A percentile compares a stretch with the other conserved stretches of the same genome.
Conservation (phyloP, 2,113 vertebrate genomes). For the Sinocyclocheilus grahami region DNA sequence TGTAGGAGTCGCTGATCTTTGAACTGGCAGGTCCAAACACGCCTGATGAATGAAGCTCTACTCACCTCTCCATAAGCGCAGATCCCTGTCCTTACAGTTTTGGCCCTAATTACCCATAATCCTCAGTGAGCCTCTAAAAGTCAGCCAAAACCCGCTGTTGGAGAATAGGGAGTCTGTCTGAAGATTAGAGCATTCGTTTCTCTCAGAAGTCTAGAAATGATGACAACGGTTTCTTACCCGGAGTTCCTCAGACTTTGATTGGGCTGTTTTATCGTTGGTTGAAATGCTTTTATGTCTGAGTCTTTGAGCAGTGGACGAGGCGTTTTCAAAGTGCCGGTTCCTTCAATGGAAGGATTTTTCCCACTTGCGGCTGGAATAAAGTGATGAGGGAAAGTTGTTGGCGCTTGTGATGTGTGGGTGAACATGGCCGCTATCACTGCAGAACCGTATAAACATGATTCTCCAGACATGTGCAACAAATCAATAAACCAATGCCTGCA, state of each 20-base stretch:
- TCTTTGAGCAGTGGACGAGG: background rate
- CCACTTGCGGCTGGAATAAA: conserved; percentile 6
- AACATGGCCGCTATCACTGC: background rate
- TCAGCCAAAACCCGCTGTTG: conserved; percentile 8
- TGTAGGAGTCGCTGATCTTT: background rate
- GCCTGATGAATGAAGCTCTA: conserved; percentile 28
- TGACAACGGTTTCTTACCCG: conserved; percentile 33
- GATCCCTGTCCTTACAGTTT: conserved; percentile 26
- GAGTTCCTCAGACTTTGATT: conserved; percentile 29
- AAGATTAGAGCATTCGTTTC: conserved; percentile 30
- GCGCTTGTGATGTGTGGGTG: background rate
- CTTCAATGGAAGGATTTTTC: background rate
- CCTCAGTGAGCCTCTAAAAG: conserved; percentile 25
- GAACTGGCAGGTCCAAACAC: conserved; percentile 17
- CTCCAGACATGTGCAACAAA: background rate
- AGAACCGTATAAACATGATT: background rate
- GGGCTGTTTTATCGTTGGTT: conserved; percentile 23
- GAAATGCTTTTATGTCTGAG: conserved; percentile 32
- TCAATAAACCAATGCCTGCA: background rate
- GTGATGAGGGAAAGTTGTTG: background rate
- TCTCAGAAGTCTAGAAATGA: conserved; percentile 27
- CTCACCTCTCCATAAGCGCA: conserved; percentile 23
- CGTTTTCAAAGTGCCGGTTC: background rate
- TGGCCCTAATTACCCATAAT: conserved; percentile 48
- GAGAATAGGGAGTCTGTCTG: conserved; percentile 32